phyloP scores from a whole-genome alignment of 1,140 invertebrate genomes.

The Harpegnathos saltator region DNA sequence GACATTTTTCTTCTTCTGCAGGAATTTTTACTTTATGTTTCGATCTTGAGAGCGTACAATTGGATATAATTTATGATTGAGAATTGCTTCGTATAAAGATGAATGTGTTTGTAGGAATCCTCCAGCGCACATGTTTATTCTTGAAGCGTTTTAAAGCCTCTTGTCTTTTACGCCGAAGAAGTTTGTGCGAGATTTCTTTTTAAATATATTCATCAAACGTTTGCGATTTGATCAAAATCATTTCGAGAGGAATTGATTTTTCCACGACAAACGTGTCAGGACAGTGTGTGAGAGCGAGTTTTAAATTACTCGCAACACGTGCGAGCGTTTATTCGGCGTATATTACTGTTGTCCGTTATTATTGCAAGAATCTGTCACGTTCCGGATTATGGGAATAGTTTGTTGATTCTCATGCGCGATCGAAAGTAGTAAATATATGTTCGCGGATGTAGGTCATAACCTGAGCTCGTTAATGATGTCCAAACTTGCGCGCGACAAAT shows the following conservation, averaged over 20 bases:
- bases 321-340: too few species aligned
- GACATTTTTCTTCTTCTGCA: background rate
- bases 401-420: background rate
- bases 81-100: background rate
- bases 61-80: background rate
- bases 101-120: background rate
- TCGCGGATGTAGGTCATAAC: background rate
- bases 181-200: background rate
- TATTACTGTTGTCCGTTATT: background rate
- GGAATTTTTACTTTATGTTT: background rate
- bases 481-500: constrained; percentile 20
- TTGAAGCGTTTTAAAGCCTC: background rate
- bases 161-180: background rate
- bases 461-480: background rate
- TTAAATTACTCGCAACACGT: background rate
- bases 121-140: background rate
- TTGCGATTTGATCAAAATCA: background rate
- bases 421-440: background rate
- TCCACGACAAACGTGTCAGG: background rate
- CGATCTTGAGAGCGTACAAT: too few species aligned
- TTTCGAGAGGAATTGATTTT: background rate
- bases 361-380: background rate
- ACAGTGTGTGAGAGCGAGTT: background rate
- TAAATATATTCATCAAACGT: background rate
- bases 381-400: background rate